phyloP scores from a whole-genome alignment of 2,888 invertebrate species.

The Willowsia nigromaculata region DNA sequence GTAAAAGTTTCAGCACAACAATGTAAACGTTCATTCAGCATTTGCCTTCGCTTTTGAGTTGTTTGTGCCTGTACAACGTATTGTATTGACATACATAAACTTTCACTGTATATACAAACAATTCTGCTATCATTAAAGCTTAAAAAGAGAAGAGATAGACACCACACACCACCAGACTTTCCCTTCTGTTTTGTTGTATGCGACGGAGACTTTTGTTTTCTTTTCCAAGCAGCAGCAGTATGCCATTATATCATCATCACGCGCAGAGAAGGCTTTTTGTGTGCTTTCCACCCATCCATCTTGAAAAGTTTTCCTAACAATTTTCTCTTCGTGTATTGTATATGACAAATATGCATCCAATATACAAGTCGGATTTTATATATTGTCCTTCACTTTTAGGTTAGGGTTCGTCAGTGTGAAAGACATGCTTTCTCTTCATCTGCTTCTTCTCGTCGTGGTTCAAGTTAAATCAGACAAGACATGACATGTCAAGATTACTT shows the following conservation, averaged over 20 bases:
- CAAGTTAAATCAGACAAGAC: slow-evolving; percentile 10
- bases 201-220: neutral
- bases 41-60: neutral
- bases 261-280: neutral
- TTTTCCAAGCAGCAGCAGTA: neutral
- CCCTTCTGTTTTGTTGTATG: neutral
- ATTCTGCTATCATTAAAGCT: neutral
- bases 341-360: neutral
- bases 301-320: neutral
- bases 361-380: neutral
- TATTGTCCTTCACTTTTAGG: neutral
- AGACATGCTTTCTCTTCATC: slow-evolving; percentile 10
- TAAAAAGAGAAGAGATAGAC: neutral
- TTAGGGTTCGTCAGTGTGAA: neutral
- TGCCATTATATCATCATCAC: neutral
- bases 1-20: too few species aligned
- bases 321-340: neutral
- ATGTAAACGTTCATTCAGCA: too few species aligned
- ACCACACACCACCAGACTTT: neutral
- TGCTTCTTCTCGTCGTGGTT: neutral
- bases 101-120: neutral
- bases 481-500: slow-evolving; percentile 26
- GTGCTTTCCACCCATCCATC: neutral
- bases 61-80: neutral
- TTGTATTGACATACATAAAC: neutral